phyloP scores from a whole-genome alignment of 2,797 vertebrate genomes.

The Chelon labrosus region DNA sequence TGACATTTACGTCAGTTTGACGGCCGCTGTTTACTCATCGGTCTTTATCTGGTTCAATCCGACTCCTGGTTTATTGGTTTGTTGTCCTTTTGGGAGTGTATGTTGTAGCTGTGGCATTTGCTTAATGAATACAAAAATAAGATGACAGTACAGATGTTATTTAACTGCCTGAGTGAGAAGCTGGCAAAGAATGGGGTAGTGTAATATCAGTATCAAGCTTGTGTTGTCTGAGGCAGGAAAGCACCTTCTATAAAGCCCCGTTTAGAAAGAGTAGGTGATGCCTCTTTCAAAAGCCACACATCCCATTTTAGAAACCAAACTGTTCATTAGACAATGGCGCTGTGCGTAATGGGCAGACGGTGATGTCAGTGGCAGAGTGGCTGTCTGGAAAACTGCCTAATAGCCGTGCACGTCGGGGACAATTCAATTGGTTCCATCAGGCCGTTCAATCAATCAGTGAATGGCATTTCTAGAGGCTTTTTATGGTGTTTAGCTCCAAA shows the following conservation, averaged over 20 bases:
- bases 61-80: slow-evolving; percentile 1
- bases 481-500: slow-evolving; percentile 50
- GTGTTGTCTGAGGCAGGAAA: background rate
- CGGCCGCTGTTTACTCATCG: background rate
- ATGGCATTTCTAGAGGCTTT: slow-evolving; percentile 58
- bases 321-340: slow-evolving; percentile 16
- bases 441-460: slow-evolving; percentile 52
- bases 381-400: slow-evolving; percentile 63
- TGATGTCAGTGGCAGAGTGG: slow-evolving; percentile 47
- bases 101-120: no score
- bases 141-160: background rate
- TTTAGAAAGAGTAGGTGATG: background rate
- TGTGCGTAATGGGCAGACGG: slow-evolving; percentile 15
- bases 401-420: slow-evolving; percentile 30
- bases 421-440: slow-evolving; percentile 52
- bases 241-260: background rate
- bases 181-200: background rate
- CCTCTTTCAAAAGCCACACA: slow-evolving; percentile 7
- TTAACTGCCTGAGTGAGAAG: background rate
- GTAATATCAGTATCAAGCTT: background rate
- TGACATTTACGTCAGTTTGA: slow-evolving; percentile 18
- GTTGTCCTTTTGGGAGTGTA: no score
- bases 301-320: slow-evolving; percentile 23
- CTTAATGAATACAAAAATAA: no score
- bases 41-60: background rate